phyloP scores from a whole-genome alignment of 2,113 vertebrate genomes.

The Peromyscus californicus region DNA sequence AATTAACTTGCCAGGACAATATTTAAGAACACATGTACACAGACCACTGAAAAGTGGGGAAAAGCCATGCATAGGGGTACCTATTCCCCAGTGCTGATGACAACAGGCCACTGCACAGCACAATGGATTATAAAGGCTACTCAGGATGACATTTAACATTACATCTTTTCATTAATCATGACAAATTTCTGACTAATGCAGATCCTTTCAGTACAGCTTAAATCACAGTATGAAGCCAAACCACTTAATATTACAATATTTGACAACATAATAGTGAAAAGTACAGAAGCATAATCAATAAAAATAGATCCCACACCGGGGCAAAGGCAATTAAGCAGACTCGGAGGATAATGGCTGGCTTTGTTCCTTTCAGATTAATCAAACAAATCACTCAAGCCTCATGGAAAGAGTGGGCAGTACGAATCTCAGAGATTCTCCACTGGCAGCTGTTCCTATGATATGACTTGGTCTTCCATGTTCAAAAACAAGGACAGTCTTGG shows the following conservation, averaged over 20 bases:
- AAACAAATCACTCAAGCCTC: constrained; percentile 30
- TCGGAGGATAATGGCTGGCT: constrained; percentile 49
- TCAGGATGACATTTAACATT: constrained; percentile 44
- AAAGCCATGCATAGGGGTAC: not conserved
- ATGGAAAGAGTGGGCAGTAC: constrained; percentile 15
- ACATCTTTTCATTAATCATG: constrained; percentile 1
- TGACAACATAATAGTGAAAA: constrained; percentile 61
- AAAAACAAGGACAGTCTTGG: not conserved
- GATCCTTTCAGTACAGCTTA: not conserved
- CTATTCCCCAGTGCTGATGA: not conserved
- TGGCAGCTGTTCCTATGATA: not conserved
- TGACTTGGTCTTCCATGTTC: not conserved
- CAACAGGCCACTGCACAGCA: not conserved
- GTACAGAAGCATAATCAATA: constrained; percentile 75
- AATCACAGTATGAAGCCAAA: constrained; percentile 57
- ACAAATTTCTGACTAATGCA: constrained; percentile 56
- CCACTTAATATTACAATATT: constrained; percentile 60
- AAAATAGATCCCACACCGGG: constrained; percentile 47
- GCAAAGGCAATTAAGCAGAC: constrained; percentile 58
- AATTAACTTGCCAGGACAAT: not conserved
- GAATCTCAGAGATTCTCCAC: not conserved
- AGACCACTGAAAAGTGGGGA: not conserved
- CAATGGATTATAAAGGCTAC: not conserved
- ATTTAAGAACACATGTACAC: not conserved
- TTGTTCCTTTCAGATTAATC: constrained; percentile 71